phyloP scores from a whole-genome alignment of 2,888 invertebrate genomes.

The Eristalis intricaria region DNA sequence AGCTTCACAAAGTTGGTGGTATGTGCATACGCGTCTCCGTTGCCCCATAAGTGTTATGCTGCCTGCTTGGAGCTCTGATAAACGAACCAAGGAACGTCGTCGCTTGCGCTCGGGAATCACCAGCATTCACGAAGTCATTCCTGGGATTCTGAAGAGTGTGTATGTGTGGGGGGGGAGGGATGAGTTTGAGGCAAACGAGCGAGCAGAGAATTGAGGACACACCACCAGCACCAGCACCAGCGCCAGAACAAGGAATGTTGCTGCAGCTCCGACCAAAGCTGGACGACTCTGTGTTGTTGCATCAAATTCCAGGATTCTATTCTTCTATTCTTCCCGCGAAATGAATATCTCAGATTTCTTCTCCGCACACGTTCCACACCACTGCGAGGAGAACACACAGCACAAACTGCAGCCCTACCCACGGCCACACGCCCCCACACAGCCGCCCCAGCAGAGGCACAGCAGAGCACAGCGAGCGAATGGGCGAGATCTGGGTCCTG shows the following conservation, averaged over 20 bases:
- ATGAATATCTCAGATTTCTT: constrained; percentile 63
- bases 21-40: constrained; percentile 10
- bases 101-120: constrained; percentile 19
- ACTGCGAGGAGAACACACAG: background rate
- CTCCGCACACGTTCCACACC: constrained; percentile 41
- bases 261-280: background rate
- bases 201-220: constrained; percentile 52
- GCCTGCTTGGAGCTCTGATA: constrained; percentile 43
- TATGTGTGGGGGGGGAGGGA: background rate
- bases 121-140: constrained; percentile 37
- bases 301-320: constrained; percentile 33
- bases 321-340: constrained; percentile 46
- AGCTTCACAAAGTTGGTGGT: background rate
- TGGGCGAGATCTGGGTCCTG: constrained; percentile 42
- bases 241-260: constrained; percentile 15
- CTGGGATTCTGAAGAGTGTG: constrained; percentile 13
- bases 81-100: constrained; percentile 51
- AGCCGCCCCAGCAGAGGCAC: background rate
- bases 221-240: background rate
- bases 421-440: background rate
- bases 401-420: constrained; percentile 13
- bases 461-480: background rate
- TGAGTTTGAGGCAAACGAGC: background rate
- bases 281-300: constrained; percentile 43
- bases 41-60: constrained; percentile 27